phyloP scores from a whole-genome alignment of 2,888 invertebrate genomes.

The Diarsia dahlii region DNA sequence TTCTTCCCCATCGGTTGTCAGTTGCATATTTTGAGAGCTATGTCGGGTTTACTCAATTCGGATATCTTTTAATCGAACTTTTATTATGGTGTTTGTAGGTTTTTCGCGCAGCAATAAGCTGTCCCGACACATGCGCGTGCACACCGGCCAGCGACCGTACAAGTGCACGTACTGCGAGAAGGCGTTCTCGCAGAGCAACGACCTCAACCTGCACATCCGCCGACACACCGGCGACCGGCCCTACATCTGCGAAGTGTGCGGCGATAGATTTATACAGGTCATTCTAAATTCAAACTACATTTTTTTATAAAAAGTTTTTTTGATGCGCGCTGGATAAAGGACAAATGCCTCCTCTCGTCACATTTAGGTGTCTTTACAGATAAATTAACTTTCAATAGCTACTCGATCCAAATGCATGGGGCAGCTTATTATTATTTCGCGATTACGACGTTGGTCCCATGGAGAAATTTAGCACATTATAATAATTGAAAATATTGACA shows the following conservation, averaged over 20 bases:
- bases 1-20: no score
- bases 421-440: neutral
- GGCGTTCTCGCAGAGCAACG: slow-evolving; percentile 93
- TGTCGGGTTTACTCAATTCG: neutral
- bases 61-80: neutral
- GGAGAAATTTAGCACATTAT: neutral
- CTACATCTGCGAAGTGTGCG: slow-evolving; percentile 92
- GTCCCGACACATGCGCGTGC: slow-evolving; percentile 91
- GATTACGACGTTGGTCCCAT: neutral
- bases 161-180: slow-evolving; percentile 91
- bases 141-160: slow-evolving; percentile 91
- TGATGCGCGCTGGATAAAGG: neutral
- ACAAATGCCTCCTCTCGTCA: neutral
- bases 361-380: neutral
- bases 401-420: neutral
- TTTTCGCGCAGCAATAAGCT: slow-evolving; percentile 92
- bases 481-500: neutral
- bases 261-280: slow-evolving; percentile 92
- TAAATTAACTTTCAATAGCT: neutral
- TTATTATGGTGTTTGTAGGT: slow-evolving; percentile 72
- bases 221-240: slow-evolving; percentile 93
- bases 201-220: slow-evolving; percentile 92
- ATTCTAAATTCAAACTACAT: neutral
- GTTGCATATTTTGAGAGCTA: no score
- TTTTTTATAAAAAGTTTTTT: neutral